These are phyloP conservation scores for Machimus atricapillus DNA, from an alignment of 2,888 invertebrate species.

Conservation along the genomic window DNA sequence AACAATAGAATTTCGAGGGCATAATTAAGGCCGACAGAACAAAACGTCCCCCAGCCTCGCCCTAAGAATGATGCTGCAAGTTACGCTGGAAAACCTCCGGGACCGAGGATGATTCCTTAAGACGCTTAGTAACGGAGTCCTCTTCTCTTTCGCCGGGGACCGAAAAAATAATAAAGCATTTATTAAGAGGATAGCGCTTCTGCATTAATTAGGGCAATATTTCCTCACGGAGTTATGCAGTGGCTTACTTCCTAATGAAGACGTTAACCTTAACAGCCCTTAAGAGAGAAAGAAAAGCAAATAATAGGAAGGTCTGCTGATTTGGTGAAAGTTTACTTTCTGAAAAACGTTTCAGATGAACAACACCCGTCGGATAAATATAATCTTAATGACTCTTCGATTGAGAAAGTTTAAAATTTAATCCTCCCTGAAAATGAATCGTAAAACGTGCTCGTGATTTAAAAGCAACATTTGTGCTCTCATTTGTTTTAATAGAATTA, in stretches of 20 bases:
- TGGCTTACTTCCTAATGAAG: not conserved
- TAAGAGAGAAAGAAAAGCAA: not conserved
- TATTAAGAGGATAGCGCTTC: not conserved
- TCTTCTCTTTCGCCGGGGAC: not conserved
- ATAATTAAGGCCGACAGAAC: not conserved
- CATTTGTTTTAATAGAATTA: not conserved
- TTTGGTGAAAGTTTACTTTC: not conserved
- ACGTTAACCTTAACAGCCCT: not conserved
- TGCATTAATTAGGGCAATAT: not conserved
- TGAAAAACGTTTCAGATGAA: not conserved
- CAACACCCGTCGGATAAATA: not conserved
- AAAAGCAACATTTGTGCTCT: not conserved
- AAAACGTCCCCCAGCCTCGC: not conserved
- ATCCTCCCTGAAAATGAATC: not conserved
- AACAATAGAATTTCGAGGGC: conserved; percentile 8
- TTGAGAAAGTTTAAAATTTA: not conserved
- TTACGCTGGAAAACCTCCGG: not conserved
- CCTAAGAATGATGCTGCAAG: not conserved
- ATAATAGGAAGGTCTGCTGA: not conserved
- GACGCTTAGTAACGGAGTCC: not conserved
- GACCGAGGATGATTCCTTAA: not conserved
- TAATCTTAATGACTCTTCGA: not conserved
- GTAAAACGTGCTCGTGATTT: not conserved
- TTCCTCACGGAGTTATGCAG: not conserved
- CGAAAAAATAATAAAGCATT: not conserved